Evolutionary conservation across 2,888 invertebrate genomes (phyloP), one percentile per base, ranked within the genome.

Genomic region (Phlogophora meticulosa): DNA sequence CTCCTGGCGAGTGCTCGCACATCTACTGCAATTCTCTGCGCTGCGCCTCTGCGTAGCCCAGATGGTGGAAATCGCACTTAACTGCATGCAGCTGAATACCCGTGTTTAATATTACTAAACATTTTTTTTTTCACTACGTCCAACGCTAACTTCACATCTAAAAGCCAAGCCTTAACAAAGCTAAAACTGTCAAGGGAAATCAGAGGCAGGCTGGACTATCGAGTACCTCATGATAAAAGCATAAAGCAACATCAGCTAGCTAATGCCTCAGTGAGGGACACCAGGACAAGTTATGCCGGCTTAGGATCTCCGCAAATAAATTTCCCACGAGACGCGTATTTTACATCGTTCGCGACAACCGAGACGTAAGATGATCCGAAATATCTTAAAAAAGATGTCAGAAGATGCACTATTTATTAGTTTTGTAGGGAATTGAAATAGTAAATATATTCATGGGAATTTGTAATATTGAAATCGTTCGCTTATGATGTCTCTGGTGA

Each of bases 241-340:
- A 76, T 78, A 68, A 67, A 76, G 67, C 56, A 72, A 61, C 77
- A 76, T 76, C 76, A 76, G 65, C 64, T 10, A 59, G 62, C 72
- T 76, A 76, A 76, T 76, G 40, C 76, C 51, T 62, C 81, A 80
- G 82, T 85, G 82, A 86, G 88, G 86, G 90, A 88, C 89, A 89
- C 90, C 87, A 86, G 88, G 88, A 88, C 88, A 90, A 89, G 90
- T 92, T 92, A 92, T 87, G 81, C 85, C 83, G 85, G 89, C 90
- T 91, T 88, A 90, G 90, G 88, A 87, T 88, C 88, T 36, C 91
- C 91, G 90, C 92, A 92, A 90, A 90, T 91, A 92, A 92, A 94
- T 94, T 94, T 94, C 94, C 94, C 94, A 77, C 28, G 94, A 90
- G 94, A 82, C 86, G 80, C 89, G 92, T 94, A 94, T 93, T 91